These are phyloP conservation scores for Cyclina sinensis DNA, from an alignment of 1,140 invertebrate genomes.

Conservation along the genomic window DNA sequence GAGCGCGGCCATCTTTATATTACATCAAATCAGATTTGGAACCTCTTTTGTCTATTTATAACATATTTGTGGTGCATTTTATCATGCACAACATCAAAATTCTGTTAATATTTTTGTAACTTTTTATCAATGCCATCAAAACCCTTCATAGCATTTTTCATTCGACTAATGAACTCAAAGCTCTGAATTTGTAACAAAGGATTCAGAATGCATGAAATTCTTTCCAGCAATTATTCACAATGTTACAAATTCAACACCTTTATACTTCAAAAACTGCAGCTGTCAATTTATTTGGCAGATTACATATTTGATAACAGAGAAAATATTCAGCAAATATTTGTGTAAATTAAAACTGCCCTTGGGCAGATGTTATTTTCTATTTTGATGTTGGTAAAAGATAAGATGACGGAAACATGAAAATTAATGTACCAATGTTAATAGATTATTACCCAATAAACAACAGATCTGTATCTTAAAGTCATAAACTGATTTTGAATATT, in stretches of 20 bases:
- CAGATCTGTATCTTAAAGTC: neutral
- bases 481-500: neutral
- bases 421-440: neutral
- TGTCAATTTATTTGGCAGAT: neutral
- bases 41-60: no score
- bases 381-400: constrained; percentile 13
- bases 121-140: neutral
- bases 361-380: neutral
- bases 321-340: constrained; percentile 22
- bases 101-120: no score
- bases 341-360: neutral
- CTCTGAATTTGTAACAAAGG: neutral
- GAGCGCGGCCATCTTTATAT: neutral
- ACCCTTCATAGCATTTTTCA: neutral
- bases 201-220: constrained; percentile 2
- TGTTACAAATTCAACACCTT: constrained; percentile 16
- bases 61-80: neutral
- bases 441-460: neutral
- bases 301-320: neutral
- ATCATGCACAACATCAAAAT: no score
- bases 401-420: neutral
- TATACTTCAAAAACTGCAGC: neutral
- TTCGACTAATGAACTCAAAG: neutral
- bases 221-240: constrained; percentile 2
- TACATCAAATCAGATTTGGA: neutral